Evolutionary conservation across 2,888 invertebrate species (phyloP), one percentile per base, ranked within the genome.

Genomic region (Eristalinus sepulchralis): DNA sequence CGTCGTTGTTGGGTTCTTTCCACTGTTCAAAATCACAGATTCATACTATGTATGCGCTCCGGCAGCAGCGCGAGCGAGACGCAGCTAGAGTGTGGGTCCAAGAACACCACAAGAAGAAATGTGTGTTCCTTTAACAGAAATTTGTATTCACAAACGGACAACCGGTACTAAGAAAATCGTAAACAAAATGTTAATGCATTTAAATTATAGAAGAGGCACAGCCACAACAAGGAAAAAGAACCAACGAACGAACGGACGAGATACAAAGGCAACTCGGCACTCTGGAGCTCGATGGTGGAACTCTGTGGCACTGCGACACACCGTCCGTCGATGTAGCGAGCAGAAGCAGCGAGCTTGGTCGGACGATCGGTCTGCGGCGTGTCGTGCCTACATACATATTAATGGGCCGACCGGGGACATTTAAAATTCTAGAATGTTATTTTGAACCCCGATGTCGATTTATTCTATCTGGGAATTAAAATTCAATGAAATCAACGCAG

Each of bases 111-210:
- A 57, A 70, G 36, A 64, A 68, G 70, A 73, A 53, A 82, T 60
- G 53, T 78, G 71, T 76, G 68, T 79, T 83, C 66, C 79, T 76
- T 83, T 67, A 76, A 79, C 60, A 76, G 31, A 83, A 86, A 87
- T 87, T 83, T 87, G 87, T 87, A 87, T 87, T 87, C 87, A 87
- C 79, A 87, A 87, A 75, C 83, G 24, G 72, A 83, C 87, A 87
- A 87, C 87, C 87, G 87, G 87, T 87, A 87, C 87, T 87, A 83
- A 87, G 83, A 87, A 87, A 83, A 83, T 83, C 87, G 87, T 87
- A 87, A 87, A 87, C 87, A 87, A 87, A 87, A 87, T 87, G 87
- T 87, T 87, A 87, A 87, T 87, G 87, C 87, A 87, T 87, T 83
- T 79, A 87, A 83, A 87, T 83, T 79, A 76, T 79, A 79, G 75